Base-by-base conservation (phyloP, 1,140 invertebrate species). In the Drosophila albomicans region DNA sequence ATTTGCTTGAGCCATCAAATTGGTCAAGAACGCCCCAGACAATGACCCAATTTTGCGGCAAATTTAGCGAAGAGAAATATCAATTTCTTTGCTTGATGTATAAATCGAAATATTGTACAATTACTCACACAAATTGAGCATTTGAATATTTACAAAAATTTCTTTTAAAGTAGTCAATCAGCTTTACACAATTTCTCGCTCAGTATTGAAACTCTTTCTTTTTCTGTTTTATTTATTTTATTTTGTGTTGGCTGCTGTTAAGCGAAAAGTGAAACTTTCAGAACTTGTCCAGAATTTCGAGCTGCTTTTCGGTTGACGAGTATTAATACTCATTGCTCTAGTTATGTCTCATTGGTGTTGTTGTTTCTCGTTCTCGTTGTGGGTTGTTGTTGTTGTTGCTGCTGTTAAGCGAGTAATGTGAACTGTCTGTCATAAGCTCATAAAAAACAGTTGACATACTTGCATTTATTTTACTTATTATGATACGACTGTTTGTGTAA, bases 261-360 rank as follows among this genome's bases (percentile, higher is more conserved):
- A n/a, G 15, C 71, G 70, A 72, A 87, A 87, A 87, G 84, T 87
- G 84, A 87, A 87, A 87, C 77, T 68, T 56, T 76, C 54, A 80
- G 77, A 87, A 75, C 84, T 75, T 59, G 68, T 28, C 10, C 73
- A 77, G 73, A 80, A 68, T 88, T 79, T 52, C 43, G 43, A 20
- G 30, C 25, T 72, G 67, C 56, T 69, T 85, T 76, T 65, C 62
- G 28, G 6, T 70, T 79, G 10, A 38, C 41, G 41, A n/a, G 41
- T 43, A 76, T 84, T 80, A 65, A 74, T 82, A 61, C 69, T 65
- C 72, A 87, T 77, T 87, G 82, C 80, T 87, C 82, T 75, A 88
- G 65, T 86, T 86, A 41, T 56, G 71, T 66, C 49, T 49, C 43
- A 32, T 77, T 64, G 69, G 62, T 41, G 16, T 57, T 56, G 64